Conservation (phyloP, 2,113 vertebrate species). For the Odocoileus virginianus region DNA sequence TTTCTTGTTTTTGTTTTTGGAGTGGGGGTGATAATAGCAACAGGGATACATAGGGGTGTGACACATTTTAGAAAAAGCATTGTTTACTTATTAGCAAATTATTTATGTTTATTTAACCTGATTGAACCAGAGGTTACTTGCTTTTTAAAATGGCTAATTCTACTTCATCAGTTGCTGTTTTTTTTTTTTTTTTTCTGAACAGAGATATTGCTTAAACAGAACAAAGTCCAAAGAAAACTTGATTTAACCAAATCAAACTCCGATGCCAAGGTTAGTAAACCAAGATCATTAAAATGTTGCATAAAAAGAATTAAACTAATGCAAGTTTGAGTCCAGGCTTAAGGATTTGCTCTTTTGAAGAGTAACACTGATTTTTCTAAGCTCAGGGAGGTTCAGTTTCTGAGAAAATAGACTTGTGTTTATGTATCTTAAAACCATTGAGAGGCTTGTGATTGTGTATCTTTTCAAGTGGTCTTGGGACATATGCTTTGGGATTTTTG, state of each 20-base stretch:
- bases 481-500: neutral
- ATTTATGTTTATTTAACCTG: constrained; percentile 39
- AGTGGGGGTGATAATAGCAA: neutral
- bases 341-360: neutral
- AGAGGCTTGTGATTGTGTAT: neutral
- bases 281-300: constrained; percentile 12
- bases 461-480: neutral
- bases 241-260: constrained; percentile 51
- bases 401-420: neutral
- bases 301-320: neutral
- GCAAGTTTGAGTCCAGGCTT: neutral
- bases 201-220: constrained; percentile 55
- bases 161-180: neutral
- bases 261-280: constrained; percentile 52
- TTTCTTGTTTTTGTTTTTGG: neutral
- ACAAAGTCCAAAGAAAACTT: constrained; percentile 62
- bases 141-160: constrained; percentile 48
- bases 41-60: neutral
- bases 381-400: neutral
- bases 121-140: constrained; percentile 45
- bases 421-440: neutral
- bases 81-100: constrained; percentile 45
- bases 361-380: neutral
- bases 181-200: neutral
- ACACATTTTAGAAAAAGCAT: neutral